Evolutionary conservation across 2,888 invertebrate genomes (phyloP).

Genomic region (Campopleginae sp.): DNA sequence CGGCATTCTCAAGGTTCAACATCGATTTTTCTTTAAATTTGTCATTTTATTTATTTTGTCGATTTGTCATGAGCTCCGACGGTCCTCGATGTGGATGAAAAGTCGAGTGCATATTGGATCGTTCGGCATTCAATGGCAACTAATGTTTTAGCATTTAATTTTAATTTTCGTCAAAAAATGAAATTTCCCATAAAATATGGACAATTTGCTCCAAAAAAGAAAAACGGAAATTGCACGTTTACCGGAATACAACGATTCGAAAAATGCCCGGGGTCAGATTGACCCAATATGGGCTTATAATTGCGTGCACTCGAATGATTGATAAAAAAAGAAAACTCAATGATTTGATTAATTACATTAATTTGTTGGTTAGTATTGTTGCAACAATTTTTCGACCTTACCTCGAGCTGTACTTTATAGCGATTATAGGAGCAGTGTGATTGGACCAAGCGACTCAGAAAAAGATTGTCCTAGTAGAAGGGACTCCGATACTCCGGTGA

Average conservation of each 20-base stretch:
- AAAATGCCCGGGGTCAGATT: too few relatives aligned
- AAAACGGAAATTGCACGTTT: background rate
- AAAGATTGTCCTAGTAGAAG: slow-evolving; percentile 92
- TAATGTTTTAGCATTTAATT: too few relatives aligned
- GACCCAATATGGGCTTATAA: background rate
- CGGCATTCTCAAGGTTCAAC: slow-evolving; percentile 95
- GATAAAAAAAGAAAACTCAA: background rate
- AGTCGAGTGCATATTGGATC: too few relatives aligned
- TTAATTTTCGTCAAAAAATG: background rate
- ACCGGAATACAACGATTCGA: too few relatives aligned
- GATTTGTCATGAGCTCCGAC: background rate
- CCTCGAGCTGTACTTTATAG: slow-evolving; percentile 85
- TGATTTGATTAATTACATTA: background rate
- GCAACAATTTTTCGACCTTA: slow-evolving; percentile 68
- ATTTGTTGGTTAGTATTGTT: background rate
- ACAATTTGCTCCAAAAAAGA: background rate
- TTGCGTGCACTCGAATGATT: too few relatives aligned
- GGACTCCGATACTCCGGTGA: slow-evolving; percentile 87
- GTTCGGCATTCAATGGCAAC: too few relatives aligned
- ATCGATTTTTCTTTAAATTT: slow-evolving; percentile 12
- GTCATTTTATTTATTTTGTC: background rate
- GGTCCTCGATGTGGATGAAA: background rate
- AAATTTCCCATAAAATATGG: background rate
- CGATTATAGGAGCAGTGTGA: slow-evolving; percentile 96
- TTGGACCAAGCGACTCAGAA: slow-evolving; percentile 96